Conservation (phyloP, 2,797 vertebrate species). For the Falco naumanni region DNA sequence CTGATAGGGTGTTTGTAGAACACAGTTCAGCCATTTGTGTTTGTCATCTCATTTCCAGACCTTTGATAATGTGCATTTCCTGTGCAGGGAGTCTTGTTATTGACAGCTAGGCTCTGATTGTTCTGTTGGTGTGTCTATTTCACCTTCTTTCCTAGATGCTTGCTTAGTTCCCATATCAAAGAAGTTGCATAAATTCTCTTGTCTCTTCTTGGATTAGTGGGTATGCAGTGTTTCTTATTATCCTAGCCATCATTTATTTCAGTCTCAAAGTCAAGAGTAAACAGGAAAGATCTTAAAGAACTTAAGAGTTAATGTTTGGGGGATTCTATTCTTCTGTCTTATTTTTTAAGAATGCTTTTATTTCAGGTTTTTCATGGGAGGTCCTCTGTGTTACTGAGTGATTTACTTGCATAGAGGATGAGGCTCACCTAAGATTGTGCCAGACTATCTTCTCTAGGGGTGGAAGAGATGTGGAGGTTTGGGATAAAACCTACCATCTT, state of each 20-base stretch:
- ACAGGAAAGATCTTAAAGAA: not conserved
- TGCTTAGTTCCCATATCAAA: not conserved
- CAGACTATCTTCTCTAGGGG: not conserved
- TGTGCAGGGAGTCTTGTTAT: not conserved
- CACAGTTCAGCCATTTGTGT: not conserved
- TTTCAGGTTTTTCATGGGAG: not conserved
- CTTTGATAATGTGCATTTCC: not conserved
- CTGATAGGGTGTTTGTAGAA: rapidly evolving
- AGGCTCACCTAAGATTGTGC: not conserved
- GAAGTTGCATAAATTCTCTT: not conserved
- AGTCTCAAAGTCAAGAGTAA: not conserved
- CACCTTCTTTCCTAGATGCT: not conserved
- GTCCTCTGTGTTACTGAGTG: not conserved
- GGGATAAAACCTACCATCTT: not conserved
- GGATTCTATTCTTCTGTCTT: not conserved
- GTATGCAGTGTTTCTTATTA: not conserved
- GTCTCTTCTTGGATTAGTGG: not conserved
- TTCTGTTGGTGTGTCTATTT: rapidly evolving
- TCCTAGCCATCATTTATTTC: not conserved
- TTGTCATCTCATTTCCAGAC: not conserved
- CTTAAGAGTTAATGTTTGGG: not conserved
- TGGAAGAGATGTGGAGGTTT: not conserved
- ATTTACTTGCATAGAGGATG: not conserved
- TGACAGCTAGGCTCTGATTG: not conserved
- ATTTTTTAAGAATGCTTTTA: not conserved